Evolutionary conservation across 2,113 vertebrate species (phyloP).

Genomic region (Ondatra zibethicus): DNA sequence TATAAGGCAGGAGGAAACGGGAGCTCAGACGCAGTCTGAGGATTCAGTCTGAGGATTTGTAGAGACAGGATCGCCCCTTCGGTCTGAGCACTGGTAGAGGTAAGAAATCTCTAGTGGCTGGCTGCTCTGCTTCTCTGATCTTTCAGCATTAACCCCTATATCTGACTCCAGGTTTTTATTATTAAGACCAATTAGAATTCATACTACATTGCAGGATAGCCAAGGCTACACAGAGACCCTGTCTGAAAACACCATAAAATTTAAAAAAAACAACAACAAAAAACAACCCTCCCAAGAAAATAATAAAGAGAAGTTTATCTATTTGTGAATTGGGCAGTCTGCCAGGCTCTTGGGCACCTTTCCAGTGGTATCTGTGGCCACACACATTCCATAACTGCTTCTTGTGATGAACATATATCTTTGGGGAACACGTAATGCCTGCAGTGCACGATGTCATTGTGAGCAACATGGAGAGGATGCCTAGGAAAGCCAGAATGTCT

Average conservation of each 20-base stretch:
- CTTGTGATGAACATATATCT: neutral
- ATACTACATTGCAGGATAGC: neutral
- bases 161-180: no score
- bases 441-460: neutral
- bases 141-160: no score
- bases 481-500: neutral
- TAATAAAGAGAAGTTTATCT: neutral
- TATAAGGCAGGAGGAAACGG: no score
- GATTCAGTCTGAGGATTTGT: no score
- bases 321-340: slow-evolving; percentile 40
- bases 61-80: no score
- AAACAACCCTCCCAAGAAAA: neutral
- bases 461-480: neutral
- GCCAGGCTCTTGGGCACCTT: slow-evolving; percentile 43
- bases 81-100: no score
- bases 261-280: neutral
- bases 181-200: no score
- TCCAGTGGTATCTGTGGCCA: neutral
- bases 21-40: no score
- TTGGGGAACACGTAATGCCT: slow-evolving; percentile 39
- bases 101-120: no score
- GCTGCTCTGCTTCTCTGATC: no score
- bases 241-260: neutral
- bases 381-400: neutral
- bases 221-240: neutral